phyloP scores from a whole-genome alignment of 1,140 invertebrate species.

The Neodiprion fabricii region DNA sequence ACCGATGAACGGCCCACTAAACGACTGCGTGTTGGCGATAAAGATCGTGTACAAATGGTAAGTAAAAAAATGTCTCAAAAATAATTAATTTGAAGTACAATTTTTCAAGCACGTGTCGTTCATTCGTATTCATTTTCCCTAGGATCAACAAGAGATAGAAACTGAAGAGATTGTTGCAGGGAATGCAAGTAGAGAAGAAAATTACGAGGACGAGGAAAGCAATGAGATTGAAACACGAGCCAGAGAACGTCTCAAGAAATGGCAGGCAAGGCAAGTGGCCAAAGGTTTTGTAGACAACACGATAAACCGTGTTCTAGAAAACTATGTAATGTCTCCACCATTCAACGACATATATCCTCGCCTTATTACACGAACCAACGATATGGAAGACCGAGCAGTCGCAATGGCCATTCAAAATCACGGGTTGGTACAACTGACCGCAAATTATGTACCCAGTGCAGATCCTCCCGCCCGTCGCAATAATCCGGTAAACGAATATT shows the following conservation, averaged over 20 bases:
- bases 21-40: neutral
- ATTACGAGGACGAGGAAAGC: slow-evolving; percentile 24
- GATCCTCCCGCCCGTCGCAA: slow-evolving; percentile 67
- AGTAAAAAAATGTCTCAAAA: neutral
- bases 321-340: slow-evolving; percentile 63
- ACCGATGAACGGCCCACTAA: slow-evolving; percentile 36
- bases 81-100: too few relatives aligned
- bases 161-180: slow-evolving; percentile 17
- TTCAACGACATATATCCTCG: slow-evolving; percentile 48
- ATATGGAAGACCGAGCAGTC: slow-evolving; percentile 64
- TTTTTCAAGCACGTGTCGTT: neutral
- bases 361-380: slow-evolving; percentile 60
- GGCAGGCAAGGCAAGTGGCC: slow-evolving; percentile 74
- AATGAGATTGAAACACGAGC: slow-evolving; percentile 39
- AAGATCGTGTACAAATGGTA: neutral
- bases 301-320: slow-evolving; percentile 73
- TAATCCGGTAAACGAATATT: slow-evolving; percentile 19
- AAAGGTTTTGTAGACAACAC: slow-evolving; percentile 76
- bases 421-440: slow-evolving; percentile 45
- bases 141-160: slow-evolving; percentile 28
- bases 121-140: slow-evolving; percentile 13
- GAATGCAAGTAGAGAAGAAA: slow-evolving; percentile 19
- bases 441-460: slow-evolving; percentile 69
- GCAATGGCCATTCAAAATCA: slow-evolving; percentile 66
- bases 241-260: slow-evolving; percentile 56